A percentile compares a stretch with the other conserved stretches of the same genome.
Evolutionary conservation across 2,888 invertebrate genomes (phyloP).

Genomic region (Eurois occulta): DNA sequence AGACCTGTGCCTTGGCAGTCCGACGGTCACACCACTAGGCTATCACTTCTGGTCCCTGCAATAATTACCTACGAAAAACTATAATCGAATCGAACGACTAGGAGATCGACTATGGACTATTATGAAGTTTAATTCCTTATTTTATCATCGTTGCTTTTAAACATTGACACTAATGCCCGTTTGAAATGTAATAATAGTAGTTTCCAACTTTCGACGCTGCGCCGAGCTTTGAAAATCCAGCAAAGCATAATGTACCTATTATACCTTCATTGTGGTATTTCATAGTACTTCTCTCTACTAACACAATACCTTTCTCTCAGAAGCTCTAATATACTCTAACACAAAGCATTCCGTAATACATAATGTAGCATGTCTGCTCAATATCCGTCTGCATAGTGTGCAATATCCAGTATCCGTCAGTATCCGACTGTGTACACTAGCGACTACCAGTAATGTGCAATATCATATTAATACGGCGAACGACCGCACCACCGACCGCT

Average conservation of each 20-base stretch:
- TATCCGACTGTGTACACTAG: constrained; percentile 14
- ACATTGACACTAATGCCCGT: background rate
- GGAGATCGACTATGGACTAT: background rate
- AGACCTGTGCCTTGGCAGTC: too few relatives aligned
- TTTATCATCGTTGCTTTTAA: background rate
- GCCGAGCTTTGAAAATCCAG: background rate
- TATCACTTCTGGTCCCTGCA: too few relatives aligned
- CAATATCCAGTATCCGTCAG: constrained; percentile 46
- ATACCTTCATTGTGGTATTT: background rate
- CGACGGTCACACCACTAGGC: too few relatives aligned
- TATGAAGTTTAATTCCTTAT: background rate
- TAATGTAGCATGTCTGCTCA: constrained; percentile 14
- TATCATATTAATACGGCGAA: constrained; percentile 51
- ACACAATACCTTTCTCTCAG: background rate
- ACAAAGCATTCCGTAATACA: constrained; percentile 36
- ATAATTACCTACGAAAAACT: background rate
- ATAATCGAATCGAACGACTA: background rate
- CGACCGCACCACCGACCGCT: constrained; percentile 32
- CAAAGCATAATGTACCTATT: background rate
- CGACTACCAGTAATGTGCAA: constrained; percentile 48
- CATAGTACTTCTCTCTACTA: background rate
- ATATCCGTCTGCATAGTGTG: constrained; percentile 25
- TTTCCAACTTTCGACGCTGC: background rate
- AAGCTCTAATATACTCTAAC: constrained; percentile 17
- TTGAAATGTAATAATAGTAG: too few relatives aligned